These are phyloP conservation scores for Malurus alboscapulatus DNA, from an alignment of 2,113 vertebrate genomes.

Conservation along the genomic window DNA sequence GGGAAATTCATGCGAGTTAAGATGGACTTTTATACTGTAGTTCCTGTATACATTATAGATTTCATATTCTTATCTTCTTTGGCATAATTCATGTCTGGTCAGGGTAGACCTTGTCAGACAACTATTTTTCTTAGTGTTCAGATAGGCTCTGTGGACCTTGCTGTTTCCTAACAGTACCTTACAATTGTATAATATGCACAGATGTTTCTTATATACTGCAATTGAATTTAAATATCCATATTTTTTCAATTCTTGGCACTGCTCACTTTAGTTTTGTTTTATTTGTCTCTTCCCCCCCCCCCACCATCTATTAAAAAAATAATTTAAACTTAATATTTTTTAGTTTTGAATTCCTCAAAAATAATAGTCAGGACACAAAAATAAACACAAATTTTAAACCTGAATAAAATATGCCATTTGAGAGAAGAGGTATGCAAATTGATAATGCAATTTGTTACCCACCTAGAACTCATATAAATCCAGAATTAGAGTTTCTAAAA, in stretches of 20 bases:
- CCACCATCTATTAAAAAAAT: neutral
- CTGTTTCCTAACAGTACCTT: neutral
- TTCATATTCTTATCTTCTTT: constrained; percentile 11
- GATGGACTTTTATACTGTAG: neutral
- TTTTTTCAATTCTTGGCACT: neutral
- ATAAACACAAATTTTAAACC: neutral
- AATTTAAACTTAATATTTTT: neutral
- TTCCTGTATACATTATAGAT: neutral
- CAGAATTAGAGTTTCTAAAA: neutral
- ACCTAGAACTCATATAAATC: neutral
- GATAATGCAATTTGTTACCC: neutral
- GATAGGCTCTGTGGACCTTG: neutral
- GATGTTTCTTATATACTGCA: neutral
- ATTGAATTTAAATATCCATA: neutral
- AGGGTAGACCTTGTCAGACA: neutral
- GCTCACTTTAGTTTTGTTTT: neutral
- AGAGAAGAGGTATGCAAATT: neutral
- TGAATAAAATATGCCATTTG: neutral
- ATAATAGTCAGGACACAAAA: neutral
- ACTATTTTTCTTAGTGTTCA: neutral
- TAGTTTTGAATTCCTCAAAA: neutral
- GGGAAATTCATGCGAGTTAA: neutral
- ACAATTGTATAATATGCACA: neutral
- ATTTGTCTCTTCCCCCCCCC: accelerated
- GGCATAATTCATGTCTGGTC: neutral